Evolutionary conservation across 2,888 invertebrate species (phyloP).

Genomic region (Eulithis prunata): DNA sequence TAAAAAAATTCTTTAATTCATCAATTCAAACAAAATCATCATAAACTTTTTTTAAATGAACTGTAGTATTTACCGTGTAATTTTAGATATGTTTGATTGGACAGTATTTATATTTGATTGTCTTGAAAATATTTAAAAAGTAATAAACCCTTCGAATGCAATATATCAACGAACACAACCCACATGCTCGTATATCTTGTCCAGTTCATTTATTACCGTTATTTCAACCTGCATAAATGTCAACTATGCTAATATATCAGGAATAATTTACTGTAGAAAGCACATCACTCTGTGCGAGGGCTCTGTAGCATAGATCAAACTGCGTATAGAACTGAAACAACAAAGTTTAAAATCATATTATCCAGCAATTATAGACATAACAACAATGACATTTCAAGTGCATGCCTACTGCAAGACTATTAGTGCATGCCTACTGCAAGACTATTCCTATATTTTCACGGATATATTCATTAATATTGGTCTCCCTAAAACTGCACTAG

Average conservation of each 20-base stretch:
- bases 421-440: no score
- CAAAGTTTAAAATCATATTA: background rate
- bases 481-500: no score
- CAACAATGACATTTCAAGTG: no score
- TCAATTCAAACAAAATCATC: no score
- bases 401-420: no score
- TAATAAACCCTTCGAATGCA: slow-evolving; percentile 11
- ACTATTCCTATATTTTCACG: no score
- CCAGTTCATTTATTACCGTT: slow-evolving; percentile 31
- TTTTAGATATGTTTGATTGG: background rate
- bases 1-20: no score
- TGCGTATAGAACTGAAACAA: background rate
- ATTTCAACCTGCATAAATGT: slow-evolving; percentile 33
- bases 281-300: slow-evolving; percentile 13
- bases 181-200: slow-evolving; percentile 34
- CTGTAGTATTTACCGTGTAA: background rate
- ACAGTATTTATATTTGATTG: background rate
- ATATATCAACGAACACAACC: slow-evolving; percentile 20
- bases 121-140: slow-evolving; percentile 8
- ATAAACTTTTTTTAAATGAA: no score
- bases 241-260: slow-evolving; percentile 32
- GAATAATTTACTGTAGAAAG: slow-evolving; percentile 32
- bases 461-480: no score
- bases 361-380: no score
- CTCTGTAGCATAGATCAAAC: background rate